Base-by-base conservation (phyloP, 2,113 vertebrate species). In the Diphyllodes magnificus region DNA sequence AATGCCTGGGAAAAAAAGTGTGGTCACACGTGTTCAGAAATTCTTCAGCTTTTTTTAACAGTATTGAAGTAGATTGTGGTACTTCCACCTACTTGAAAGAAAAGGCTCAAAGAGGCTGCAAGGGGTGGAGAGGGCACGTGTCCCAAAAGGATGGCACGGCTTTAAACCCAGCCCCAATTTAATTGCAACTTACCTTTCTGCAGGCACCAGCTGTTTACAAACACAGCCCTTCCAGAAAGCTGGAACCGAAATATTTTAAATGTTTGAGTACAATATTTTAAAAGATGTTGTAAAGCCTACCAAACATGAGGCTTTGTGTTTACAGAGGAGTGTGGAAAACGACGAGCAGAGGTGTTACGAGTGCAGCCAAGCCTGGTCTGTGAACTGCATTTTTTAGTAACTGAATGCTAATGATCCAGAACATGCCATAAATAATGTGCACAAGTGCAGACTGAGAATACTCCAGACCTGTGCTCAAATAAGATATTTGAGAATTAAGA, bases 81-180 rank as follows among this genome's bases (percentile, higher is more conserved):
- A 4, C 2, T 37, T 30, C 15, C 31, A n/a, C 31, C 45, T 45
- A 6, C 53, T 27, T 61, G 78, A 54, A 88, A 40, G 30, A 22
- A 91, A 56, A 79, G 27, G 44, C 25, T 56, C n/a, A 39, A 7
- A 8, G 19, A 11, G 45, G 35, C 31, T 66, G n/a, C 9, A 50
- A 69, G 16, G 21, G 5, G 7, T 21, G 27, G 60, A 54, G 63
- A 0, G 0, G 22, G 23, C 17, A 1, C 25, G 10, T 54, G 82
- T 84, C 66, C 69, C 69, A 51, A 27, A 57, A 51, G 49, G 20
- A 45, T 1, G 6, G 9, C 19, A 51, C 8, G 2, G 49, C 27
- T 68, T 75, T 40, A 66, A 82, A 47, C 5, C 35, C 69, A 79
- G n/a, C 39, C 42, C 79, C 22, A 22, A 4, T 28, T 49, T 12